Percentiles rank a stretch among this genome's conserved stretches.
phyloP scores from a whole-genome alignment of 2,113 vertebrate species.

The Neolamprologus kungweensis region DNA sequence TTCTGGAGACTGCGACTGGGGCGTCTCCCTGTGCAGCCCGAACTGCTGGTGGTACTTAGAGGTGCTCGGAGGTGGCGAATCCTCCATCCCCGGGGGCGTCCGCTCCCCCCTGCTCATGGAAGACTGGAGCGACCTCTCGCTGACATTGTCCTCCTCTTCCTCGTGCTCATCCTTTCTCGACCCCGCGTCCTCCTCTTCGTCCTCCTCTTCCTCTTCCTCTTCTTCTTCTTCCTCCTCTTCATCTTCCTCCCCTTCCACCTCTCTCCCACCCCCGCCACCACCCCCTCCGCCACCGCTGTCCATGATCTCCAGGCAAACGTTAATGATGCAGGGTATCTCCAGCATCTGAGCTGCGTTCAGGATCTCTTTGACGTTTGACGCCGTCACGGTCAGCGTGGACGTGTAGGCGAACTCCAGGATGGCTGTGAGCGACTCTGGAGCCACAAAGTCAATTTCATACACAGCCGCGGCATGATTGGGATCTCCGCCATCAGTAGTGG shows the following conservation, averaged over 20 bases:
- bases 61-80: conserved; percentile 69
- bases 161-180: conserved; percentile 76
- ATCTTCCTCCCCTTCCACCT: conserved; percentile 74
- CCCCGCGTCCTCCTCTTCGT: conserved; percentile 67
- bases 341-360: conserved; percentile 89
- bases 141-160: conserved; percentile 78
- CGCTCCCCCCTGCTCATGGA: conserved; percentile 63
- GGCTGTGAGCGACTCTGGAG: conserved; percentile 89
- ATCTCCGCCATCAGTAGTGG: conserved; percentile 69
- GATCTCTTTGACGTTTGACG: conserved; percentile 91
- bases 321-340: conserved; percentile 94
- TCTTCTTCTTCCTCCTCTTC: conserved; percentile 78
- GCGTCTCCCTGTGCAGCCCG: conserved; percentile 59
- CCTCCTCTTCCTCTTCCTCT: conserved; percentile 53
- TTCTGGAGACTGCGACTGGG: conserved; percentile 38
- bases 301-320: conserved; percentile 96
- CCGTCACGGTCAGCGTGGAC: conserved; percentile 92
- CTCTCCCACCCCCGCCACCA: conserved; percentile 65
- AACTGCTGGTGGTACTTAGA: conserved; percentile 75
- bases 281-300: conserved; percentile 74
- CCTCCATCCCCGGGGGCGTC: conserved; percentile 27
- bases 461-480: conserved; percentile 57
- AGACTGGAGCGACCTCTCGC: conserved; percentile 64
- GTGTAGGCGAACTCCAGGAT: conserved; percentile 98
- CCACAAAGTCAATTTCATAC: conserved; percentile 97